These are phyloP conservation scores for Semicossyphus pulcher DNA, from an alignment of 2,113 vertebrate species.

Conservation along the genomic window DNA sequence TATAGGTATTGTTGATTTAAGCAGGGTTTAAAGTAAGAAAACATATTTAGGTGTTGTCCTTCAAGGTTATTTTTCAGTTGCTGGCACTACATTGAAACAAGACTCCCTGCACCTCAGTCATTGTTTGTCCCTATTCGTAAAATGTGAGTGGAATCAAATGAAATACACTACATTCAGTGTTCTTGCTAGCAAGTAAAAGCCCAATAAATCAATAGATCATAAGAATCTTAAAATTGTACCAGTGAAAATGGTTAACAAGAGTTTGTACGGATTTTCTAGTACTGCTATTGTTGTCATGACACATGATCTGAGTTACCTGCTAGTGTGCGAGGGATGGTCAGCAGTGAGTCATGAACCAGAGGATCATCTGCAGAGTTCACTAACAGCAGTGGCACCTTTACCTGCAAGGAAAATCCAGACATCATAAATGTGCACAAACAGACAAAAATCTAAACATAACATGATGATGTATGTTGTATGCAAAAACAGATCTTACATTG, in stretches of 20 bases:
- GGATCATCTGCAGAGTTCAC: constrained; percentile 97
- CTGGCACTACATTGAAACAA: too few relatives aligned
- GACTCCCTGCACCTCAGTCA: neutral
- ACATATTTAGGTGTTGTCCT: neutral
- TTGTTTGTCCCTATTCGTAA: neutral
- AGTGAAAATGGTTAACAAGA: neutral
- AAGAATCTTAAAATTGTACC: neutral
- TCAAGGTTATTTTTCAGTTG: neutral
- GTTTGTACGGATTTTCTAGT: neutral
- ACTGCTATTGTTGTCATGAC: neutral
- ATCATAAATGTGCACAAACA: constrained; percentile 8
- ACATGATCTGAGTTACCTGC: constrained; percentile 84
- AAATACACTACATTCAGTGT: neutral
- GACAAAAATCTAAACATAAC: neutral
- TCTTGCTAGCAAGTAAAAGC: neutral
- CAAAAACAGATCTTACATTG: constrained; percentile 84
- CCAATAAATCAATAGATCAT: neutral
- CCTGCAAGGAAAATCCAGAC: constrained; percentile 75
- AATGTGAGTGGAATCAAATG: neutral
- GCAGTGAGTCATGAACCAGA: constrained; percentile 93
- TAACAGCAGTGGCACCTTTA: constrained; percentile 93
- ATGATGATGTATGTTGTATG: neutral
- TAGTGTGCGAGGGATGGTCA: constrained; percentile 95
- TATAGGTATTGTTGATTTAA: neutral
- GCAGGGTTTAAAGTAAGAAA: neutral